Conservation (phyloP, 2,113 vertebrate genomes). For the Halcyon malimbica region DNA sequence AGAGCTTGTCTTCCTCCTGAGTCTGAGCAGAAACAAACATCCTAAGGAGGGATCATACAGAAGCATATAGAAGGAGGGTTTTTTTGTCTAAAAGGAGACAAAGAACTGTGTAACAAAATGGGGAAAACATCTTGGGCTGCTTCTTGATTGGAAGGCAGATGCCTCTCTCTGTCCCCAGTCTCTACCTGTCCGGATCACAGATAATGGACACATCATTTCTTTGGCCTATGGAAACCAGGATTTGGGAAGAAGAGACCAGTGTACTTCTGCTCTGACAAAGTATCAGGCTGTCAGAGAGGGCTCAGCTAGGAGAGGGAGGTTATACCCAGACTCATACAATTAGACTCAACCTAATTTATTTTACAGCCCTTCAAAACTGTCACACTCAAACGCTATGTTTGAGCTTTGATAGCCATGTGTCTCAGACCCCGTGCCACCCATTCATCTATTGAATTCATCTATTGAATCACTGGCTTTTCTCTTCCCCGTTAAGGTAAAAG, state of each 20-base stretch:
- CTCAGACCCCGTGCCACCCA: background rate
- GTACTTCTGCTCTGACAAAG: background rate
- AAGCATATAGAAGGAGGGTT: background rate
- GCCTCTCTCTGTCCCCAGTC: background rate
- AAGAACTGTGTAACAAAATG: background rate
- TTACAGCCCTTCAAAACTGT: background rate
- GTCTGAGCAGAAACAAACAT: background rate
- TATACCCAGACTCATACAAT: background rate
- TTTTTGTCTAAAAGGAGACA: background rate
- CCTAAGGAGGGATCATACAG: background rate
- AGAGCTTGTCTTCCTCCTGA: background rate
- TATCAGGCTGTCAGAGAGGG: background rate
- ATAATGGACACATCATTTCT: background rate
- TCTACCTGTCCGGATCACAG: background rate
- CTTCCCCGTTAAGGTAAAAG: background rate
- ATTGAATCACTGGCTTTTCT: background rate
- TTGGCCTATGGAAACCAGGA: background rate
- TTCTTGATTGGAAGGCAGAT: background rate
- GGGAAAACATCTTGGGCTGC: background rate
- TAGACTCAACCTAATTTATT: background rate
- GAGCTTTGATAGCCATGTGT: background rate
- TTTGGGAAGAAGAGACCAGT: background rate
- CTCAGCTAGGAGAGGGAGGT: fast-evolving
- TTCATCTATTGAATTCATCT: background rate
- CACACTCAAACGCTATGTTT: too few relatives aligned